Evolutionary conservation across 1,140 invertebrate genomes (phyloP).

Genomic region (Aphaenogaster ashmeadi): DNA sequence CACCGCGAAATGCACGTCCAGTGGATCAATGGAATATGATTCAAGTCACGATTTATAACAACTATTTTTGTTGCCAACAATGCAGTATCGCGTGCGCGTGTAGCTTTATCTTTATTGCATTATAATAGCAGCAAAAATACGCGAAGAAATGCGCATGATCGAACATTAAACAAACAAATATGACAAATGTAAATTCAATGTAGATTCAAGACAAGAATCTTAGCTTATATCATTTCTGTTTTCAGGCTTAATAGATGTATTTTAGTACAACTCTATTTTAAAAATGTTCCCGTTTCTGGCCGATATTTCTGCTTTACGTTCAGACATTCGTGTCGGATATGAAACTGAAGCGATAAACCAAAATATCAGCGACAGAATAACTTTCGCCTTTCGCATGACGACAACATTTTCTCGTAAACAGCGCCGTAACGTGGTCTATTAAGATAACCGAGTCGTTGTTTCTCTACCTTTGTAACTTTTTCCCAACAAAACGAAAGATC

Average conservation of each 20-base stretch:
- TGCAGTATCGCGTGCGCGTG: neutral
- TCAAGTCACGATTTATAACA: constrained; percentile 43
- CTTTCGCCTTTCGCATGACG: constrained; percentile 16
- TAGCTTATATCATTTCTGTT: neutral
- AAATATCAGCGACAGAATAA: constrained; percentile 20
- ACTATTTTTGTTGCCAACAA: constrained; percentile 36
- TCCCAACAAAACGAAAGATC: constrained; percentile 29
- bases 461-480: constrained; percentile 58
- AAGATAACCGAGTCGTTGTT: constrained; percentile 50
- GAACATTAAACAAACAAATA: neutral
- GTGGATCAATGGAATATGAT: constrained; percentile 30
- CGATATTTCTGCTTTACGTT: neutral
- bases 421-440: constrained; percentile 40
- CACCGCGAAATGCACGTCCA: constrained; percentile 5
- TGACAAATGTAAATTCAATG: neutral
- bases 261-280: constrained; percentile 26
- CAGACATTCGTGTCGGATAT: constrained; percentile 9
- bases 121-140: constrained; percentile 12
- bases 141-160: neutral
- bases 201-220: neutral
- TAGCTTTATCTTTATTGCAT: neutral
- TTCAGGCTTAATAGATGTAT: neutral
- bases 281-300: neutral
- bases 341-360: constrained; percentile 27
- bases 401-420: constrained; percentile 41